Evolutionary conservation across 2,113 vertebrate genomes (phyloP), one percentile per base, ranked within the genome.

Genomic region (Varanus salvator): DNA sequence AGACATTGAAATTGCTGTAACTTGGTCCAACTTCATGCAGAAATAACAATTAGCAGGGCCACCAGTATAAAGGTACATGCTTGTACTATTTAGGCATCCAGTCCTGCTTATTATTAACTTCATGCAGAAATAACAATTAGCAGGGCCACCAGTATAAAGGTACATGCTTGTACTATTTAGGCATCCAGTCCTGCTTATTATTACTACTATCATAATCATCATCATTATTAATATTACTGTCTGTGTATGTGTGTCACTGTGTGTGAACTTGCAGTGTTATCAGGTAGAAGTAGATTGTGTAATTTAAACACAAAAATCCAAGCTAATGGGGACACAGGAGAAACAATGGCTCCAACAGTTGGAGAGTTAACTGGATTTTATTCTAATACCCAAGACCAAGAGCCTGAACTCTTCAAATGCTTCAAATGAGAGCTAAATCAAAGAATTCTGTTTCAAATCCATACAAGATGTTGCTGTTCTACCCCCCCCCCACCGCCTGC

Each of bases 401-500:
- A 95, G 94, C 93, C 93, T 95, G 93, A 96, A 96, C 93, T 96
- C 96, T 96, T 97, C 96, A 95, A 97, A 96, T 92, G 71, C 86
- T 96, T 93, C 92, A 97, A 97, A 96, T 96, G 95, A 95, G 95
- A 96, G 96, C 95, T 95, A 95, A 97, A 97, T 98, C 97, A 97
- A 97, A 97, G 97, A 96, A 95, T 96, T 95, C 97, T 97, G 96
- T 96, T 97, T 97, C 96, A 97, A 97, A 97, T 97, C 95, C 90
- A 89, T 96, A 95, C 97, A 97, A 97, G 97, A 97, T 97, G 97
- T 97, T 97, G 97, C 96, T 97, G 95, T 95, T 96, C 1, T 31
- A 3, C 31, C 1, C 80, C 60, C 27, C 34, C 54, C 72, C 50
- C 25, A 44, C 38, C 3, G 38, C 38, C 38, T 44, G 38, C 38